Percentiles rank a stretch among this genome's conserved stretches.
Conservation (phyloP, 2,888 invertebrate species). For the Cremastobaeus sp. region DNA sequence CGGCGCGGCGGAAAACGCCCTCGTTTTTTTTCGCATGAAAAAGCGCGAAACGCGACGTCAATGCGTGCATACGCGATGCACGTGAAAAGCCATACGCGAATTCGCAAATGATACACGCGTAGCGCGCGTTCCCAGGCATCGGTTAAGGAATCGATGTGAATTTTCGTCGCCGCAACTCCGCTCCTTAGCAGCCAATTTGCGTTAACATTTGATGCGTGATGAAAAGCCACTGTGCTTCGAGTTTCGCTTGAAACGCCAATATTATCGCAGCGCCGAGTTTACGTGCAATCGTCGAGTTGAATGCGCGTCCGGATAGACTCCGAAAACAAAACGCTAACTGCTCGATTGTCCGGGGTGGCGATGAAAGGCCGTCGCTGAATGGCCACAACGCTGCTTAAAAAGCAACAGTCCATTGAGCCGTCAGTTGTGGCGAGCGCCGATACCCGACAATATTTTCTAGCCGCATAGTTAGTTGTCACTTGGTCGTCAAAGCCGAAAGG, state of each 20-base stretch:
- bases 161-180: constrained; percentile 8
- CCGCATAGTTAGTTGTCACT: constrained; percentile 33
- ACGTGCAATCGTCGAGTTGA: no score
- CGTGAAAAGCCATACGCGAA: constrained; percentile 41
- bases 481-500: constrained; percentile 23
- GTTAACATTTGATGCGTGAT: constrained; percentile 21
- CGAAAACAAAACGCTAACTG: constrained; percentile 41
- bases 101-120: constrained; percentile 26
- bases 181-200: constrained; percentile 8
- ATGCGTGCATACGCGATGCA: constrained; percentile 50
- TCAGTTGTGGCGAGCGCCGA: constrained; percentile 22
- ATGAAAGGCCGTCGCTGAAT: constrained; percentile 26
- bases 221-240: constrained; percentile 26
- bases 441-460: constrained; percentile 18
- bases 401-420: constrained; percentile 45
- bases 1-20: constrained; percentile 35
- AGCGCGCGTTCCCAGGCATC: constrained; percentile 23
- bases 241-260: no score
- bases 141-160: constrained; percentile 13
- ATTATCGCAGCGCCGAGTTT: background rate
- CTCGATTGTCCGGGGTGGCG: constrained; percentile 18
- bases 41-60: constrained; percentile 32
- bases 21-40: constrained; percentile 36
- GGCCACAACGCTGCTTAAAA: constrained; percentile 26
- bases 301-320: constrained; percentile 22